phyloP scores from a whole-genome alignment of 2,888 invertebrate species.

The Silvanus unidentatus region DNA sequence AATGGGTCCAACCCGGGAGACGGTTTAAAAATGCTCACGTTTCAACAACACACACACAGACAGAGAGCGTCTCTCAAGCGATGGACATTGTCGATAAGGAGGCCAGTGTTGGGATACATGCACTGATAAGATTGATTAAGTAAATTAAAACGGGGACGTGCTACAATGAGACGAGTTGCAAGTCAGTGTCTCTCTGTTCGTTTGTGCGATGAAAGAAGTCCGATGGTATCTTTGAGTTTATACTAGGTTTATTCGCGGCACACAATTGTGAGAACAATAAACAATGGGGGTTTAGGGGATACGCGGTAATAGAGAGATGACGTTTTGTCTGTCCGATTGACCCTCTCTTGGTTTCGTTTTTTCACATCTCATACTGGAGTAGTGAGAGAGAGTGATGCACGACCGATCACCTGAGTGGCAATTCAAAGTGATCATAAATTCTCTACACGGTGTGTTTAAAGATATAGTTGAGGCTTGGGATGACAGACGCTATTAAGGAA shows the following conservation, averaged over 20 bases:
- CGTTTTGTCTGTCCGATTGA: conserved; percentile 14
- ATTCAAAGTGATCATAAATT: conserved; percentile 28
- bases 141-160: conserved; percentile 26
- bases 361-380: conserved; percentile 9
- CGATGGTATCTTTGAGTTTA: conserved; percentile 8
- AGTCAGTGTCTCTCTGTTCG: conserved; percentile 11
- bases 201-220: conserved; percentile 16
- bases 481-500: conserved; percentile 34
- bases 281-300: conserved; percentile 25
- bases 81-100: conserved; percentile 1
- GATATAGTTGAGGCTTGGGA: conserved; percentile 12
- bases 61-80: neutral
- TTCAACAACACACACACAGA: too few species aligned
- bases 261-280: conserved; percentile 35
- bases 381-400: conserved; percentile 33
- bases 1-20: too few species aligned
- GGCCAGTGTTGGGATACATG: conserved; percentile 26
- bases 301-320: conserved; percentile 36
- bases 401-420: conserved; percentile 40
- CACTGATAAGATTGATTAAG: conserved; percentile 33
- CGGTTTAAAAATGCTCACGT: too few species aligned
- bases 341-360: conserved; percentile 11
- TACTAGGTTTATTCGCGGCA: too few species aligned
- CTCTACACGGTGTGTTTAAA: too few species aligned
- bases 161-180: conserved; percentile 13